Evolutionary conservation across 2,888 invertebrate species (phyloP), one percentile per base, ranked within the genome.

Genomic region (Drosophila mimetica): DNA sequence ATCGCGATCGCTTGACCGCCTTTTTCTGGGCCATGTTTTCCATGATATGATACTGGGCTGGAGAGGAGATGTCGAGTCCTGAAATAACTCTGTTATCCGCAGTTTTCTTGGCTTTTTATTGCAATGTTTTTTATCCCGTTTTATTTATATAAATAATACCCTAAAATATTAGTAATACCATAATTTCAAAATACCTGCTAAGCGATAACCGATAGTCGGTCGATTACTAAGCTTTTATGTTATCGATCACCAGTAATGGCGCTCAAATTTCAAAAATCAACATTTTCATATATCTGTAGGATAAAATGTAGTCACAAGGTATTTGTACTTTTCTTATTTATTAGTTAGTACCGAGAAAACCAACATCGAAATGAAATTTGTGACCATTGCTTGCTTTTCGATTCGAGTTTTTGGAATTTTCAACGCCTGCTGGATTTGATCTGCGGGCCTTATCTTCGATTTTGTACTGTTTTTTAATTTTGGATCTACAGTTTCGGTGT

Each of bases 1-100:
- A 81, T 28, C 84, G 83, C 52, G 54, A 57, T 11, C 83, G 84
- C 46, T 83, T 83, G 2, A 61, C 44, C 4, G 42, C 25, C 20
- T 32, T 44, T 18, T 16, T 13, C 11, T 28, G 25, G 14, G 28
- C 44, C 14, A 7, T 2, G 37, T 25, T 13, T 8, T 60, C 60
- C 60, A 60, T 55, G 6, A n/a, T 25, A 2, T 13, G 4, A 39
- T 8, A 2, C 1, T n/a, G 42, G n/a, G 22, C n/a, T 42, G 9
- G 14, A 2, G 8, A 9, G 7, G 14, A 22, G 9, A 4, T 11
- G 0, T 9, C 16, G 16, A 16, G 1, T 20, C 11, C 20, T 14
- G 3, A 14, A 36, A 16, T 30, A 30, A 30, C 9, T 30, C 16
- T 3, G 37, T 13, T 20, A 14, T 14, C 5, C 25, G 28, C 14